Conservation (phyloP, 2,888 invertebrate genomes). For the Apamea sordens region DNA sequence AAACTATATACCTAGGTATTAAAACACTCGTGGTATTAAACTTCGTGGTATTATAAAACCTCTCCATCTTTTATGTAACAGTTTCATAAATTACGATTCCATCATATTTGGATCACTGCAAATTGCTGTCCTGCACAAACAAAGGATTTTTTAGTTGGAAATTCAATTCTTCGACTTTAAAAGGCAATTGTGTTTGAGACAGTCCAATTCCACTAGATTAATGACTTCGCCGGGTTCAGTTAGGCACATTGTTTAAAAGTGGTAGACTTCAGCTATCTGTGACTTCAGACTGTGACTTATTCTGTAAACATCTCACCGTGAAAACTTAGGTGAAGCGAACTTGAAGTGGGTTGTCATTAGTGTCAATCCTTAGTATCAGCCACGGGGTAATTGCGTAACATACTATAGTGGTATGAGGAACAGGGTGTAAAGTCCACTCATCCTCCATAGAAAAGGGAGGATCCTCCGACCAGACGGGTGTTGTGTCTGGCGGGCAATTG, state of each 20-base stretch:
- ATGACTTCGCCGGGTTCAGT: constrained; percentile 36
- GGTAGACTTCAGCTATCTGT: constrained; percentile 6
- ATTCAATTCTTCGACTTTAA: constrained; percentile 56
- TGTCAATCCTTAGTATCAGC: not conserved
- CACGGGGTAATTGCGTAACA: too few relatives aligned
- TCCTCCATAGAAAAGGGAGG: too few relatives aligned
- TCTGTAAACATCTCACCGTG: not conserved
- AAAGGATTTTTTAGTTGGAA: constrained; percentile 42
- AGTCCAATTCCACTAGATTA: constrained; percentile 55
- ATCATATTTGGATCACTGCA: not conserved
- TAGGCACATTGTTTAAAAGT: constrained; percentile 6
- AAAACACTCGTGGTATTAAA: not conserved
- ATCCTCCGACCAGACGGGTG: too few relatives aligned
- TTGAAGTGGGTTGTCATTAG: not conserved
- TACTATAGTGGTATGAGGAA: too few relatives aligned
- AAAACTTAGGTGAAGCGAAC: not conserved
- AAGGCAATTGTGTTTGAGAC: constrained; percentile 59
- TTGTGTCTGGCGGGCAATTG: too few relatives aligned
- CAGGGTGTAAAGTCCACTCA: too few relatives aligned
- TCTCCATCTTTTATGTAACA: not conserved
- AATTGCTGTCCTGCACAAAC: constrained; percentile 15
- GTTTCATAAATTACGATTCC: too few relatives aligned
- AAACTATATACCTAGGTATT: not conserved
- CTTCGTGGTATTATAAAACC: too few relatives aligned
- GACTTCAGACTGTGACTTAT: not conserved